Percentiles rank a stretch among this genome's conserved stretches.
phyloP scores from a whole-genome alignment of 2,113 vertebrate species.

The Chascanopsetta lugubris region DNA sequence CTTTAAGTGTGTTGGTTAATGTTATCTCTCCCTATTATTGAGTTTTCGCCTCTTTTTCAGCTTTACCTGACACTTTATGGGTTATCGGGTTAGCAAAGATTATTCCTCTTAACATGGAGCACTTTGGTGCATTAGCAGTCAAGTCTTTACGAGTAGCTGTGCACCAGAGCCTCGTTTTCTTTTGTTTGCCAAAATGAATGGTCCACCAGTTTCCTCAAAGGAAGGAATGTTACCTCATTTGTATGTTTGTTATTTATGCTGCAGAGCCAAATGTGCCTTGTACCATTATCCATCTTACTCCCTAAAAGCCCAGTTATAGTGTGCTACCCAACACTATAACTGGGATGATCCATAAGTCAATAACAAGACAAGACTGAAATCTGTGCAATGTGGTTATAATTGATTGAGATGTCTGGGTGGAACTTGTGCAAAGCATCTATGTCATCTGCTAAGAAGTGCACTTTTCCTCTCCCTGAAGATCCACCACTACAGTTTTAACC shows the following conservation, averaged over 20 bases:
- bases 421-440: constrained; percentile 84
- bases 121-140: constrained; percentile 81
- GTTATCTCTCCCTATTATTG: constrained; percentile 93
- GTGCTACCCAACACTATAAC: constrained; percentile 81
- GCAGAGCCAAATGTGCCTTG: constrained; percentile 56
- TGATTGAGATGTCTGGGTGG: constrained; percentile 87
- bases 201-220: constrained; percentile 55
- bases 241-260: constrained; percentile 64
- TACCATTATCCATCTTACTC: constrained; percentile 68
- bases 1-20: constrained; percentile 85
- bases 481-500: constrained; percentile 78
- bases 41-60: constrained; percentile 97
- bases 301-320: constrained; percentile 75
- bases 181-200: constrained; percentile 45
- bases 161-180: constrained; percentile 64
- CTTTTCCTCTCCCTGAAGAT: constrained; percentile 84
- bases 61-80: constrained; percentile 93
- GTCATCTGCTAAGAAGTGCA: constrained; percentile 87
- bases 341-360: constrained; percentile 83
- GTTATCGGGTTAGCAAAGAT: constrained; percentile 98
- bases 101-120: constrained; percentile 85
- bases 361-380: constrained; percentile 86
- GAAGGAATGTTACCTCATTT: constrained; percentile 52
- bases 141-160: constrained; percentile 72
- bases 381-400: constrained; percentile 87